Evolutionary conservation across 2,113 vertebrate species (phyloP).

Genomic region (Pelecanoides urinatrix): DNA sequence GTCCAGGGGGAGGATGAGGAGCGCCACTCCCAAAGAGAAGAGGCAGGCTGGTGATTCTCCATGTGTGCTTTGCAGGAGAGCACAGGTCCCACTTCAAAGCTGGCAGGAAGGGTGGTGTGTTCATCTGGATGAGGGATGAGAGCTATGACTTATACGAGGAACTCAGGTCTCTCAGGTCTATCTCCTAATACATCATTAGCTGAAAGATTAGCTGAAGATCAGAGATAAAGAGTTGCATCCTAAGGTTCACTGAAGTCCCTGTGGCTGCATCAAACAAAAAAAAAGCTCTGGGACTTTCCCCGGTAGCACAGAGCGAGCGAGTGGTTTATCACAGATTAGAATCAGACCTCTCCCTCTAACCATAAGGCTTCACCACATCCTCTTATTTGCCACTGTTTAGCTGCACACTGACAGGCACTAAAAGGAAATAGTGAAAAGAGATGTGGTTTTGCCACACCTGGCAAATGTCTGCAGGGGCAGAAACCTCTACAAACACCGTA

Average conservation of each 20-base stretch:
- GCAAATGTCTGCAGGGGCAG: not conserved
- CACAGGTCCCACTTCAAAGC: not conserved
- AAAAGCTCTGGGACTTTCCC: not conserved
- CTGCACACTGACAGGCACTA: not conserved
- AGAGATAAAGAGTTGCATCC: not conserved
- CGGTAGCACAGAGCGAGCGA: accelerated
- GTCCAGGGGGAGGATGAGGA: not conserved
- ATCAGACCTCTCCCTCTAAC: constrained; percentile 24
- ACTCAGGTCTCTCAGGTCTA: too few species aligned
- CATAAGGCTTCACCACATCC: constrained; percentile 38
- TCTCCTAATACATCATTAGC: not conserved
- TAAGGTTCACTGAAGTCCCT: not conserved
- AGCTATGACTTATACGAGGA: not conserved
- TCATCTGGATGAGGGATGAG: not conserved
- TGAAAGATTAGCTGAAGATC: not conserved
- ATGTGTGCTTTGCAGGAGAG: not conserved
- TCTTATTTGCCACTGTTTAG: constrained; percentile 5
- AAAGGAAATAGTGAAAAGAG: constrained; percentile 5
- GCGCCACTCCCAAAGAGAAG: not conserved
- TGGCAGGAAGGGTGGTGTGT: not conserved
- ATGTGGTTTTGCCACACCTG: not conserved
- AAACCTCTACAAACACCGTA: constrained; percentile 16
- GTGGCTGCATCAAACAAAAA: not conserved
- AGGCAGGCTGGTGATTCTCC: not conserved
- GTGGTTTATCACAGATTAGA: constrained; percentile 14